Evolutionary conservation across 2,888 invertebrate genomes (phyloP).

Genomic region (Hofmannophila pseudospretella): DNA sequence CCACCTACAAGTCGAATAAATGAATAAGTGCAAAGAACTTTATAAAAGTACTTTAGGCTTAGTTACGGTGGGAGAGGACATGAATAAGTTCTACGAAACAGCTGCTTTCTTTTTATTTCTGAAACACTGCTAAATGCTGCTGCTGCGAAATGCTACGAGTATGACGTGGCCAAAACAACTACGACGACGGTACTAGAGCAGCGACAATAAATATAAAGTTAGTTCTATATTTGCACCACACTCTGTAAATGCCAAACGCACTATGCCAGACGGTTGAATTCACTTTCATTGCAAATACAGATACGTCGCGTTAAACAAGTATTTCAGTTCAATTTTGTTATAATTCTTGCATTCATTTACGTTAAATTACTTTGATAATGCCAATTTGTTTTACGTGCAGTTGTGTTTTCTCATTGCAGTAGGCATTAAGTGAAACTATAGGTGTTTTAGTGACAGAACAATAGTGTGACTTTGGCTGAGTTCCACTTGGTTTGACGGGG

Average conservation of each 20-base stretch:
- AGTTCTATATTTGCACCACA: slow-evolving; percentile 45
- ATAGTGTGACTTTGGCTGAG: slow-evolving; percentile 1
- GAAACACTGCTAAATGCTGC: too few relatives aligned
- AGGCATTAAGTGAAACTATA: slow-evolving; percentile 11
- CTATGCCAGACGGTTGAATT: not conserved
- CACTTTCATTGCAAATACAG: not conserved
- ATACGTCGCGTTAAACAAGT: not conserved
- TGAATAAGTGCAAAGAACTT: too few relatives aligned
- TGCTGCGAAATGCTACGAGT: not conserved
- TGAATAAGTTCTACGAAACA: too few relatives aligned
- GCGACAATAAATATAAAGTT: slow-evolving; percentile 34
- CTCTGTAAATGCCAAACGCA: slow-evolving; percentile 31
- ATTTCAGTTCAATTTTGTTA: not conserved
- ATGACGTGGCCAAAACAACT: slow-evolving; percentile 12
- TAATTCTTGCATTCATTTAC: not conserved
- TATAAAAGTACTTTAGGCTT: too few relatives aligned
- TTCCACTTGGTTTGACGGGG: not conserved
- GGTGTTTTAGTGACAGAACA: not conserved
- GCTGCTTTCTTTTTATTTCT: too few relatives aligned
- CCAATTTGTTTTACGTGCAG: not conserved
- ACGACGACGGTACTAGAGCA: slow-evolving; percentile 17
- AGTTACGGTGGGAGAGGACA: too few relatives aligned
- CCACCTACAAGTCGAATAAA: too few relatives aligned
- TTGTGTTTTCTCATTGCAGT: not conserved
- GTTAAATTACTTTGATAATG: not conserved